These are phyloP conservation scores for Brachionus manjavacas DNA, from an alignment of 1,140 invertebrate genomes.

Conservation along the genomic window DNA sequence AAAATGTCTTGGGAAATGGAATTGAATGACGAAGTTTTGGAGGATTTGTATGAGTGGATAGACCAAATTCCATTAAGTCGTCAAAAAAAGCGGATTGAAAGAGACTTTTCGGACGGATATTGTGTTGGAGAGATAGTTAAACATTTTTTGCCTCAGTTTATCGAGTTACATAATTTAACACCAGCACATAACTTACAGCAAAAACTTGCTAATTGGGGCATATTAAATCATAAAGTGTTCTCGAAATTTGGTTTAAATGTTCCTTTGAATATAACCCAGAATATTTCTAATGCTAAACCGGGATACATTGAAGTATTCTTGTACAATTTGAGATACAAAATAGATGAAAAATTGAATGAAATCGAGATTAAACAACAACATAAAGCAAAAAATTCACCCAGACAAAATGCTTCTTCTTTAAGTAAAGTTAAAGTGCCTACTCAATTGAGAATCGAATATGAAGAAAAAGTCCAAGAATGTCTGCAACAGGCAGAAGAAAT, in stretches of 20 bases:
- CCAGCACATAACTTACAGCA: slow-evolving; percentile 48
- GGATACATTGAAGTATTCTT: slow-evolving; percentile 43
- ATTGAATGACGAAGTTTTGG: slow-evolving; percentile 9
- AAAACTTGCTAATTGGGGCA: slow-evolving; percentile 54
- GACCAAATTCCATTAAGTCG: slow-evolving; percentile 55
- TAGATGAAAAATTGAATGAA: slow-evolving; percentile 47
- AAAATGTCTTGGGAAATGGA: slow-evolving; percentile 42
- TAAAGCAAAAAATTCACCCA: neutral
- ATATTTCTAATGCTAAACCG: slow-evolving; percentile 5
- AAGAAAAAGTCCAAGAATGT: slow-evolving; percentile 53
- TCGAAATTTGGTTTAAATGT: slow-evolving; percentile 39
- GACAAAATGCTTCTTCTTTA: neutral
- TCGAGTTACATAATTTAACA: slow-evolving; percentile 54
- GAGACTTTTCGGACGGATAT: slow-evolving; percentile 58
- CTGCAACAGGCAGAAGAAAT: slow-evolving; percentile 54
- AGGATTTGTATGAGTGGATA: slow-evolving; percentile 49
- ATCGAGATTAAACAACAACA: neutral
- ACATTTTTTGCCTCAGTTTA: slow-evolving; percentile 52
- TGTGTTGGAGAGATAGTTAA: slow-evolving; percentile 50
- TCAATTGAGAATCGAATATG: slow-evolving; percentile 45
- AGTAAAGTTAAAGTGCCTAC: neutral
- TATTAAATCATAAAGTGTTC: slow-evolving; percentile 49
- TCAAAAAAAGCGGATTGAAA: slow-evolving; percentile 55
- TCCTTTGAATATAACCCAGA: slow-evolving; percentile 12
- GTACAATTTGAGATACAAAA: slow-evolving; percentile 53